These are phyloP conservation scores for Mus spicilegus DNA, from an alignment of 2,113 vertebrate species.

Conservation along the genomic window DNA sequence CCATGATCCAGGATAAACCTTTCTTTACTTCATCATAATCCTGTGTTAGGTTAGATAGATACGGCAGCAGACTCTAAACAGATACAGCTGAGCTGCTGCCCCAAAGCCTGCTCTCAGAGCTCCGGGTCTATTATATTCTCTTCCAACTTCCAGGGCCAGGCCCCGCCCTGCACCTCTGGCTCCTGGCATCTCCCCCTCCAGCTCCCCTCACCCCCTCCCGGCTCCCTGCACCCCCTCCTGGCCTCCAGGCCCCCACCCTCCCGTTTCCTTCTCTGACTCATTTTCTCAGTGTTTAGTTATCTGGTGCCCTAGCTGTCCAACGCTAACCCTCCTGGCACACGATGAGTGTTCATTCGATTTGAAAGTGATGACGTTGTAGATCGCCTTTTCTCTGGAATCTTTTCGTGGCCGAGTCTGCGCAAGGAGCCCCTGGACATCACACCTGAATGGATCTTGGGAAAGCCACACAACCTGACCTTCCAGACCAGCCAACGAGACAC, in stretches of 20 bases:
- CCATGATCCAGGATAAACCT: neutral
- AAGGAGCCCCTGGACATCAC: neutral
- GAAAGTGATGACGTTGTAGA: neutral
- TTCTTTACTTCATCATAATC: no score
- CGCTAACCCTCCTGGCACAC: neutral
- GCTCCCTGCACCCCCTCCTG: no score
- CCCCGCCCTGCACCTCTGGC: no score
- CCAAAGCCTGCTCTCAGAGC: neutral
- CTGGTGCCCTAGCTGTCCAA: neutral
- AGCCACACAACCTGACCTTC: neutral
- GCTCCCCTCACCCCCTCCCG: no score
- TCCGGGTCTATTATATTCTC: no score
- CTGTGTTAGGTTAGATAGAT: neutral
- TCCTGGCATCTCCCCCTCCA: no score
- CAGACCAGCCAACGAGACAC: neutral
- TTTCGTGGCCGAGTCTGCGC: neutral
- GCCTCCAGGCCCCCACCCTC: neutral
- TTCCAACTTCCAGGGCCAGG: no score
- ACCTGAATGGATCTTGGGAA: neutral
- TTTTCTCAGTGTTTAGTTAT: neutral
- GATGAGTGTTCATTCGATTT: neutral
- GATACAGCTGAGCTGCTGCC: no score
- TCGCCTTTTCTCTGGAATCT: neutral
- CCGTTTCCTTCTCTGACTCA: neutral
- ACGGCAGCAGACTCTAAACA: neutral